phyloP scores from a whole-genome alignment of 2,113 vertebrate species.

The Natator depressus region DNA sequence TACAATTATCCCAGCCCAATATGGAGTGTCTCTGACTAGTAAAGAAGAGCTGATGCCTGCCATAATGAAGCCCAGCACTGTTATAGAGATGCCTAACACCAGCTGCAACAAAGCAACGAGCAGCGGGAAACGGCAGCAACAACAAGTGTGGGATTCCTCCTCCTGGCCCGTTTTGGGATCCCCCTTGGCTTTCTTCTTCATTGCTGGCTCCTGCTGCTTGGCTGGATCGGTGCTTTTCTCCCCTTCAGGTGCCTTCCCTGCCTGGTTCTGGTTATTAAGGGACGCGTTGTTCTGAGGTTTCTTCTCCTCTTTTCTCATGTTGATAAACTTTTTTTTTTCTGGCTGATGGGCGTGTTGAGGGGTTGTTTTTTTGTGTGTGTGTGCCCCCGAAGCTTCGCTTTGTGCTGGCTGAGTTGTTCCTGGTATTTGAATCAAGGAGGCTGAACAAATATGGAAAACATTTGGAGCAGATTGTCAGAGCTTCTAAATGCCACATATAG shows the following conservation, averaged over 20 bases:
- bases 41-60: slow-evolving; percentile 90
- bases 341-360: slow-evolving; percentile 14
- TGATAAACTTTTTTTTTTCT: background rate
- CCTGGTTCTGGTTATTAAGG: slow-evolving; percentile 52
- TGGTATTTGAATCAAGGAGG: slow-evolving; percentile 85
- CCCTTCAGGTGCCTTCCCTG: slow-evolving; percentile 38
- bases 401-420: slow-evolving; percentile 70
- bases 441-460: slow-evolving; percentile 99
- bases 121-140: slow-evolving; percentile 94
- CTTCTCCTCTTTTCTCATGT: slow-evolving; percentile 77
- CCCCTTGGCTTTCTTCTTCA: slow-evolving; percentile 69
- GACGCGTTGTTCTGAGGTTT: background rate
- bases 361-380: background rate
- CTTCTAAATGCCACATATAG: slow-evolving; percentile 88
- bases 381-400: slow-evolving; percentile 56
- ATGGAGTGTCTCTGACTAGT: slow-evolving; percentile 93
- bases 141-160: slow-evolving; percentile 84
- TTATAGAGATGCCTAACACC: slow-evolving; percentile 86
- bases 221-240: slow-evolving; percentile 36
- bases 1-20: slow-evolving; percentile 99
- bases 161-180: slow-evolving; percentile 68
- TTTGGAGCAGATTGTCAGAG: slow-evolving; percentile 85
- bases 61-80: slow-evolving; percentile 93
- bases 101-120: slow-evolving; percentile 93
- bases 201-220: slow-evolving; percentile 30